Base-by-base conservation (phyloP, 1,140 invertebrate genomes). In the Dysdera silvatica region DNA sequence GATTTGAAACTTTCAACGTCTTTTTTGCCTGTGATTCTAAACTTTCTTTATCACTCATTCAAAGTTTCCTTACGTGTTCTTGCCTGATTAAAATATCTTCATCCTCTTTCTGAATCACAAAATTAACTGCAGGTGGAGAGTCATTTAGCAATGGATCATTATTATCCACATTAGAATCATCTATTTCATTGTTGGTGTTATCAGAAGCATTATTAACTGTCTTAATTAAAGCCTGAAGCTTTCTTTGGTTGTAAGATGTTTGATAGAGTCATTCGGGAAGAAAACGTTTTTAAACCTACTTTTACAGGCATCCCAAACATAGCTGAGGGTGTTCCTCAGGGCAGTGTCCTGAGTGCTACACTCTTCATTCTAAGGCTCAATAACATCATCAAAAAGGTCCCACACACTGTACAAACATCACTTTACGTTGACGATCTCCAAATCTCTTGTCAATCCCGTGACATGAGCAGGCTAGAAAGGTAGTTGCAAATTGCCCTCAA, bases 81-180 rank as follows among this genome's bases (percentile, higher is more conserved):
- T 41, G 53, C 1, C 53, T 55, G 37, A 23, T n/a, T 55, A 55
- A 55, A 55, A 41, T 55, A 55, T 55, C 37, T 55, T 41, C 53
- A 41, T 41, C 20, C 23, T 55, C 12, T 43, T 55, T 55, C 35
- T 41, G 35, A 55, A 28, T 55, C 51, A 6, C 6, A 37, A 53
- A 53, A 35, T 20, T 53, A 53, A 35, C 33, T 53, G 10, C 32
- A 37, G 51, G 12, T 18, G 51, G 33, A 37, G 51, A 24, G 18
- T 35, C 51, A 53, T 37, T 53, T 53, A 23, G n/a, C n/a, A 4
- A 53, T 53, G 24, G 32, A 37, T 53, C 51, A 49, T 49, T 49
- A 24, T 24, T 49, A 10, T 26, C 24, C 47, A 49, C 5, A 23
- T 24, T 49, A 49, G 23, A 49, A 49, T 12, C 47, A 35, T 28